phyloP scores from a whole-genome alignment of 2,113 vertebrate genomes.

The Brienomyrus longianalis region DNA sequence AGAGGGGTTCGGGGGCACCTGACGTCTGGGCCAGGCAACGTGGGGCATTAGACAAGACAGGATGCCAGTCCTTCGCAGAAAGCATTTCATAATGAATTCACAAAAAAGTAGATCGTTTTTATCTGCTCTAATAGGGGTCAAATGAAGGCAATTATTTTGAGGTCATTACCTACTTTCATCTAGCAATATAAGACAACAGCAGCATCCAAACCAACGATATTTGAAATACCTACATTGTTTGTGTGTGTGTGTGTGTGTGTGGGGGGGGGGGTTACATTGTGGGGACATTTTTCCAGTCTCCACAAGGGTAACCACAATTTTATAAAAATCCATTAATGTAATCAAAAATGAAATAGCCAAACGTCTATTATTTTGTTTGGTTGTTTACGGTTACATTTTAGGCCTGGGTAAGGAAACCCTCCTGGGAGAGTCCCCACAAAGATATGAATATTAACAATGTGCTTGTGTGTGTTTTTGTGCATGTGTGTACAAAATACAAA shows the following conservation, averaged over 20 bases:
- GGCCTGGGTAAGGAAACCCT: no score
- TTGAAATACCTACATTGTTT: neutral
- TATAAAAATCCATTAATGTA: neutral
- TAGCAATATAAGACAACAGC: neutral
- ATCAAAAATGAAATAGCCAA: neutral
- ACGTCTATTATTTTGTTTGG: neutral
- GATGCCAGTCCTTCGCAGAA: neutral
- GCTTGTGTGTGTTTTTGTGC: neutral
- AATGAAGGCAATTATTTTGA: neutral
- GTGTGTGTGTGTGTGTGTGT: neutral
- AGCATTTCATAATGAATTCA: neutral
- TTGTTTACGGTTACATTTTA: neutral
- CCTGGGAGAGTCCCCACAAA: neutral
- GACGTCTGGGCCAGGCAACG: neutral
- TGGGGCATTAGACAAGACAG: neutral
- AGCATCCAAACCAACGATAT: neutral
- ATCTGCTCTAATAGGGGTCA: neutral
- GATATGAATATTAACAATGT: neutral
- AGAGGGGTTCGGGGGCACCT: neutral
- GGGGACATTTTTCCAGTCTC: neutral
- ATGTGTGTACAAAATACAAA: neutral
- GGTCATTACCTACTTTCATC: neutral
- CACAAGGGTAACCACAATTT: neutral
- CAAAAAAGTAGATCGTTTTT: neutral
- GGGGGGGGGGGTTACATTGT: neutral